Conservation (phyloP, 2,113 vertebrate species). For the Grammomys dolichurus region DNA sequence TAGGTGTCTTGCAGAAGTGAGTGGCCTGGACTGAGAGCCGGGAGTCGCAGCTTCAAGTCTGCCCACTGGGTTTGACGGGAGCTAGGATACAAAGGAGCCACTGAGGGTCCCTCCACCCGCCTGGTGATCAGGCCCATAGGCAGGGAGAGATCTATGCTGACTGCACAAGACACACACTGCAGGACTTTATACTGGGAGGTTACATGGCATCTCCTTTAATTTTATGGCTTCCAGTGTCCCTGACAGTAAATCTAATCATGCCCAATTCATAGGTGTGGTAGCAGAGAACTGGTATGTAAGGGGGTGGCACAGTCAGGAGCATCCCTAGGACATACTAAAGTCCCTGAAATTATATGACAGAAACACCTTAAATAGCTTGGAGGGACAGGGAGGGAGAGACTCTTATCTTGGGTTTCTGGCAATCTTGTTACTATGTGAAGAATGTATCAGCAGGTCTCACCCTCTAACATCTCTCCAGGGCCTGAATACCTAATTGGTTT, state of each 20-base stretch:
- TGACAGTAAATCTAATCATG: background rate
- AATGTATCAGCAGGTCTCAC: background rate
- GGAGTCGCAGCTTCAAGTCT: background rate
- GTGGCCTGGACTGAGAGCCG: too few relatives aligned
- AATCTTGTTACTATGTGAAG: background rate
- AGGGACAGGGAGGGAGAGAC: background rate
- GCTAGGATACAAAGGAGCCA: background rate
- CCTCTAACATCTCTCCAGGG: background rate
- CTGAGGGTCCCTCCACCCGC: background rate
- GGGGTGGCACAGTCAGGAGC: background rate
- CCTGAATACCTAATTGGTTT: background rate
- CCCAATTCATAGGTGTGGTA: background rate
- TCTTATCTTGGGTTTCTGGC: fast-evolving
- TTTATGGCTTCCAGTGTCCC: background rate
- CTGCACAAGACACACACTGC: background rate
- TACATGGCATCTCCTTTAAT: background rate
- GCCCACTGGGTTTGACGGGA: background rate
- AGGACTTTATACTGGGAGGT: background rate
- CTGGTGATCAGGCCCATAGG: background rate
- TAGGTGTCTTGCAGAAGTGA: background rate
- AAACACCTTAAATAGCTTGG: fast-evolving
- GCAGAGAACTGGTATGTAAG: background rate
- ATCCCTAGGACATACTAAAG: background rate
- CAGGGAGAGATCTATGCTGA: background rate
- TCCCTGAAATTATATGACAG: background rate